phyloP scores from a whole-genome alignment of 2,113 vertebrate species.

The Etheostoma cragini region DNA sequence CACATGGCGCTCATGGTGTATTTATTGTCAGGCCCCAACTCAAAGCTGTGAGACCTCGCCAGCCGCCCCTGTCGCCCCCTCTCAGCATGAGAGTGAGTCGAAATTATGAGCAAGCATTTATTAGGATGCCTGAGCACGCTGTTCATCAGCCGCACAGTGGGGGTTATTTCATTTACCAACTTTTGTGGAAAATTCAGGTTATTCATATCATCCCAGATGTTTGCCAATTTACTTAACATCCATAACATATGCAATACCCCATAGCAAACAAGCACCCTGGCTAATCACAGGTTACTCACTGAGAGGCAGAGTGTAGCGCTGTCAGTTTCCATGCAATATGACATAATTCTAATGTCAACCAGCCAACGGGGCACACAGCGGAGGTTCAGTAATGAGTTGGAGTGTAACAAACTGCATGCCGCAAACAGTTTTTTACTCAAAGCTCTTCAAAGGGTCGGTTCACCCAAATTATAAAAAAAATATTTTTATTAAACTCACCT shows the following conservation, averaged over 20 bases:
- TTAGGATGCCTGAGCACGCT: constrained; percentile 72
- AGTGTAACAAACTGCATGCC: constrained; percentile 13
- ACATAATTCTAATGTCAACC: constrained; percentile 44
- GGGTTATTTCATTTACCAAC: constrained; percentile 63
- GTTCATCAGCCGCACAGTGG: constrained; percentile 72
- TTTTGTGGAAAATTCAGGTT: constrained; percentile 62
- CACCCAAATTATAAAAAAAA: background rate
- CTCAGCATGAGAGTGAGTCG: constrained; percentile 47
- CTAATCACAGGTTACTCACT: constrained; percentile 55
- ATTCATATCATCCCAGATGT: constrained; percentile 66
- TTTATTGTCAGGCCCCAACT: constrained; percentile 44
- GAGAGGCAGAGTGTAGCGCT: constrained; percentile 39
- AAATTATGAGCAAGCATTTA: constrained; percentile 73
- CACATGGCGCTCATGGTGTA: constrained; percentile 20
- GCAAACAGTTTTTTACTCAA: constrained; percentile 4
- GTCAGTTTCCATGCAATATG: constrained; percentile 29
- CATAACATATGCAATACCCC: constrained; percentile 43
- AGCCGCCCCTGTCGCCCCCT: constrained; percentile 46
- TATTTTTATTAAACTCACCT: background rate
- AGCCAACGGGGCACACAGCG: constrained; percentile 6
- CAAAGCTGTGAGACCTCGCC: constrained; percentile 33
- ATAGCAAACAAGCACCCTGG: constrained; percentile 42
- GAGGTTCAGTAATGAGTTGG: background rate
- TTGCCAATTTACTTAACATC: constrained; percentile 70
- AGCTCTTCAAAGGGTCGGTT: background rate